Evolutionary conservation across 2,888 invertebrate species (phyloP).

Genomic region (Uropetala carovei): DNA sequence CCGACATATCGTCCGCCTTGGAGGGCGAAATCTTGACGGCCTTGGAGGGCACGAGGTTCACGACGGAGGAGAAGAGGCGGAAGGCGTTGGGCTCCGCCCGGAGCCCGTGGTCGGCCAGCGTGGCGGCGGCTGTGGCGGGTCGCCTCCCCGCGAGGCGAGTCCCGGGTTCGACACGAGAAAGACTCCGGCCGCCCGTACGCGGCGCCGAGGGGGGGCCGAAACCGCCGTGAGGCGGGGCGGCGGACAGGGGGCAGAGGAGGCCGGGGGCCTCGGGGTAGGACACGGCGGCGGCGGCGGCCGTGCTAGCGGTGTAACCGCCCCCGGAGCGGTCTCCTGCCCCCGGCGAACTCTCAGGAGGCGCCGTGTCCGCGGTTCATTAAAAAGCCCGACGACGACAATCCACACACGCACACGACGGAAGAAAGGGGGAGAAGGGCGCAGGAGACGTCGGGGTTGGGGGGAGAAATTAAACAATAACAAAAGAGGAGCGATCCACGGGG

Average conservation of each 20-base stretch:
- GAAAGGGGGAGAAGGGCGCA: background rate
- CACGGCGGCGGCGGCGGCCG: constrained; percentile 59
- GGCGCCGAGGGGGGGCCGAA: constrained; percentile 23
- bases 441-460: background rate
- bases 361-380: constrained; percentile 59
- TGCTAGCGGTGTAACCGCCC: constrained; percentile 57
- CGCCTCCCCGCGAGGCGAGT: constrained; percentile 49
- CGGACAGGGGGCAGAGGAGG: constrained; percentile 68
- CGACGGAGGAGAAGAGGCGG: constrained; percentile 70
- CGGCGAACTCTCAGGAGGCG: constrained; percentile 57
- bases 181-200: constrained; percentile 14
- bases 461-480: background rate
- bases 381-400: constrained; percentile 37
- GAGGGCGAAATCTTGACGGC: constrained; percentile 77
- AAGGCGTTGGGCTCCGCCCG: constrained; percentile 70
- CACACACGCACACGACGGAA: background rate
- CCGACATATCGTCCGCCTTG: constrained; percentile 76
- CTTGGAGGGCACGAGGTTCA: constrained; percentile 72
- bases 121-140: constrained; percentile 53
- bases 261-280: constrained; percentile 68
- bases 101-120: constrained; percentile 70
- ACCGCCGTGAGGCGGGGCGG: constrained; percentile 67
- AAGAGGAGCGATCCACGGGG: background rate
- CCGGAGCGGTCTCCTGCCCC: constrained; percentile 62
- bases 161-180: constrained; percentile 47